phyloP scores from a whole-genome alignment of 2,113 vertebrate species.

The Tachycineta bicolor region DNA sequence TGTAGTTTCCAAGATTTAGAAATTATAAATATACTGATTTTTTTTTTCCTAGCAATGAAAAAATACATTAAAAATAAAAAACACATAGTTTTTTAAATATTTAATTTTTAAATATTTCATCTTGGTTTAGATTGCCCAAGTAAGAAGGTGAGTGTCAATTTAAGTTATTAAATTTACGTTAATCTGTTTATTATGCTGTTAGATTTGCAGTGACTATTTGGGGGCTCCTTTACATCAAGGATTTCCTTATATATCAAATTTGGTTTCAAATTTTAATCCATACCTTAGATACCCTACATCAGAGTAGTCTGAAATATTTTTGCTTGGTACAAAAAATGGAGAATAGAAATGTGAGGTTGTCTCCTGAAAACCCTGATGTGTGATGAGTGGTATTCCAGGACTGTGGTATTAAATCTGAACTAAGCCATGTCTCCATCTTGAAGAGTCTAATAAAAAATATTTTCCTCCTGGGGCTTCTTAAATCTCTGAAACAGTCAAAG shows the following conservation, averaged over 20 bases:
- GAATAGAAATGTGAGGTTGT: not conserved
- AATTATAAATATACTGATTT: not conserved
- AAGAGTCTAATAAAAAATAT: not conserved
- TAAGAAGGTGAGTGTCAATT: not conserved
- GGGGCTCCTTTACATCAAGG: not conserved
- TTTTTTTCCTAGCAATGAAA: not conserved
- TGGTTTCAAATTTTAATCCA: not conserved
- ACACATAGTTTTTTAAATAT: not conserved
- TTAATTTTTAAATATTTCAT: not conserved
- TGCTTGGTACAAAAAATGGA: not conserved
- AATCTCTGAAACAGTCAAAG: not conserved
- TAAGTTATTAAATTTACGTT: not conserved
- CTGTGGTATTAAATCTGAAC: not conserved
- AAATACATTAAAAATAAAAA: not conserved
- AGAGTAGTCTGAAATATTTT: not conserved
- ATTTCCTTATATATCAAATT: not conserved
- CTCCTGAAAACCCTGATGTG: not conserved
- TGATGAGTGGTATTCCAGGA: not conserved
- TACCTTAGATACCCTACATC: not conserved
- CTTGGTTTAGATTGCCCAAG: not conserved
- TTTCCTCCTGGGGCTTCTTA: not conserved
- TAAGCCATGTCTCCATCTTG: not conserved
- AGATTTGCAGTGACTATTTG: not conserved
- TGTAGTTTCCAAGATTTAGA: not conserved
- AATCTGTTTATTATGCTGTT: not conserved